Conservation (phyloP, 2,888 invertebrate genomes). For the Ligdia adustata region DNA sequence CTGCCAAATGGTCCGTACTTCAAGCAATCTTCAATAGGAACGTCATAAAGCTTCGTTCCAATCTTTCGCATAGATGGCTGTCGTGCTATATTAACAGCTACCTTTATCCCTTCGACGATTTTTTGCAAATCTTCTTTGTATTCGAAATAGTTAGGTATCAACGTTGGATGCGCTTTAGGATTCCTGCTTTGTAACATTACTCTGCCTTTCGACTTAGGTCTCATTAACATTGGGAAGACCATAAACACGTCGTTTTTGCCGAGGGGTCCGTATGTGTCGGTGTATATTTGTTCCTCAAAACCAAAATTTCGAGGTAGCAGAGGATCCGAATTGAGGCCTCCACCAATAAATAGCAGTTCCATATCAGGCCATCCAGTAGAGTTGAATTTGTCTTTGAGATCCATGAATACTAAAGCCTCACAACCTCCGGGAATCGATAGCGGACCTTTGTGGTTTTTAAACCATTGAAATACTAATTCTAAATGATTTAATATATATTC, state of each 20-base stretch:
- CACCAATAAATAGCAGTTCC: slow-evolving; percentile 85
- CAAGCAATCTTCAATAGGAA: slow-evolving; percentile 85
- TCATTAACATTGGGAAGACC: slow-evolving; percentile 88
- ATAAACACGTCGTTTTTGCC: slow-evolving; percentile 72
- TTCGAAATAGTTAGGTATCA: slow-evolving; percentile 92
- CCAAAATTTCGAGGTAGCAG: slow-evolving; percentile 79
- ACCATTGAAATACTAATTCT: slow-evolving; percentile 79
- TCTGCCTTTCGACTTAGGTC: slow-evolving; percentile 88
- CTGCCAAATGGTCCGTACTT: slow-evolving; percentile 81
- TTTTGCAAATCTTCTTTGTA: slow-evolving; percentile 85
- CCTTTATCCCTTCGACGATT: slow-evolving; percentile 86
- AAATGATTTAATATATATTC: slow-evolving; percentile 67
- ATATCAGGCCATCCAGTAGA: slow-evolving; percentile 85
- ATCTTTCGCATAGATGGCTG: slow-evolving; percentile 84
- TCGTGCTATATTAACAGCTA: slow-evolving; percentile 81
- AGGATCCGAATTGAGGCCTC: slow-evolving; percentile 79
- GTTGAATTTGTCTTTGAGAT: slow-evolving; percentile 83
- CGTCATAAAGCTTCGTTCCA: slow-evolving; percentile 84
- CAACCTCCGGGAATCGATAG: slow-evolving; percentile 87
- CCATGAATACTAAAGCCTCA: slow-evolving; percentile 86
- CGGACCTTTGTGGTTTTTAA: slow-evolving; percentile 80
- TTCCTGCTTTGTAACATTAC: slow-evolving; percentile 87
- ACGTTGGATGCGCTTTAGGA: slow-evolving; percentile 88
- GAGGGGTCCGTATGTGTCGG: slow-evolving; percentile 66
- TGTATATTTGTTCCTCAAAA: slow-evolving; percentile 72